A percentile compares a stretch with the other conserved stretches of the same genome.
Evolutionary conservation across 2,888 invertebrate species (phyloP).

Genomic region (Microchrysa polita): DNA sequence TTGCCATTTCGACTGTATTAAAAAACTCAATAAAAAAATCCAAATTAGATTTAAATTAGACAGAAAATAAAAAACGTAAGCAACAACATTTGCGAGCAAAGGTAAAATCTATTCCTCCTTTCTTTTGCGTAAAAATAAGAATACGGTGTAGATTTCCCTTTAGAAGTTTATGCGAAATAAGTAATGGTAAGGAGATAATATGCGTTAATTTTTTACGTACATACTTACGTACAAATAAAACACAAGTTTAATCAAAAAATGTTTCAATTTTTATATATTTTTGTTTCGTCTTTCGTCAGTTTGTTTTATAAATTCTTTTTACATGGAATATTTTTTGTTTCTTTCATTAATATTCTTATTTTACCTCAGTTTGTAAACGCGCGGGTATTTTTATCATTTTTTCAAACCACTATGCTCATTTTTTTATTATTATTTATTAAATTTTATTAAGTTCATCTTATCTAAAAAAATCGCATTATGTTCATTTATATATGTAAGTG

Average conservation of each 20-base stretch:
- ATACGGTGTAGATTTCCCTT: too few relatives aligned
- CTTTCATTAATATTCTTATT: background rate
- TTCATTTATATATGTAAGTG: background rate
- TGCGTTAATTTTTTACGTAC: too few relatives aligned
- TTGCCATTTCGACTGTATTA: too few relatives aligned
- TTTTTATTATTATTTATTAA: background rate
- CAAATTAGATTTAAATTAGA: too few relatives aligned
- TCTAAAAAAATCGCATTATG: slow-evolving; percentile 20
- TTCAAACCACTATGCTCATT: background rate
- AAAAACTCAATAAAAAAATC: too few relatives aligned
- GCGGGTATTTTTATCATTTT: background rate
- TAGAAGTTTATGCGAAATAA: too few relatives aligned
- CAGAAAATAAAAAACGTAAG: too few relatives aligned
- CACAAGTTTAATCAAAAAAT: slow-evolving; percentile 38
- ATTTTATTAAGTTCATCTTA: slow-evolving; percentile 13
- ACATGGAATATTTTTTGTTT: slow-evolving; percentile 33
- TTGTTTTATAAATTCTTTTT: slow-evolving; percentile 38
- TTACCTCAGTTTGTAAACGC: slow-evolving; percentile 15
- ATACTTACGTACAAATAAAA: too few relatives aligned
- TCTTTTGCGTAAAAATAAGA: too few relatives aligned
- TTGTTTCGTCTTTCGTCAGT: slow-evolving; percentile 1
- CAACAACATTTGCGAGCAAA: too few relatives aligned
- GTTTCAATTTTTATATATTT: slow-evolving; percentile 42
- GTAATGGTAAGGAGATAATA: too few relatives aligned
- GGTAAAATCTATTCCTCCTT: too few relatives aligned